Base-by-base conservation (phyloP, 2,797 vertebrate genomes). In the Smutsia temminckii region DNA sequence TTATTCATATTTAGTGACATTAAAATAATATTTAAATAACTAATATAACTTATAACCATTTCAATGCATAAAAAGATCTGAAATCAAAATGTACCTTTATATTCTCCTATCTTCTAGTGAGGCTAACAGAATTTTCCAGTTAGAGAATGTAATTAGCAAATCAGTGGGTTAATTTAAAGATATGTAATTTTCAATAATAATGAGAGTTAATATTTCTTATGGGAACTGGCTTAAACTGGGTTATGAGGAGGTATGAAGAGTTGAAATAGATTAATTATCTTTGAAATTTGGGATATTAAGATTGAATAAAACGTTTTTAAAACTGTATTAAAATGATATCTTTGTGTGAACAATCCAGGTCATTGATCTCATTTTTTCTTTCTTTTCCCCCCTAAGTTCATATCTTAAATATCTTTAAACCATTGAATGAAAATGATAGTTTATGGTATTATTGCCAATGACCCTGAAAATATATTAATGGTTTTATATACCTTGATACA, bases 231-330 rank as follows among this genome's bases (percentile, higher is more conserved):
- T 95, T 97, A 94, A 97, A 85, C 64, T 96, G 55, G 64, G 40
- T 95, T 68, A 69, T 77, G 16, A 10, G 37, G 69, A 96, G 25
- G 27, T 69, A 92, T 91, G 61, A 97, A 87, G 91, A 97, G 59
- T 92, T 97, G 87, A 98, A 98, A 97, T 90, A 77, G 61, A 97
- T 97, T 98, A 97, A 98, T 97, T 97, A 95, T 96, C 75, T 97
- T 97, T 97, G 77, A 96, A 78, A 93, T 97, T 97, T 97, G 29
- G 94, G 91, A 95, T 94, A 92, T 68, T 92, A 85, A 98, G 95
- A 97, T 95, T 95, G 95, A 98, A 97, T 97, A 98, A 90, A 97
- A 93, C 66, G 66, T 84, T 97, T 97, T 97, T 61, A 94, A 95
- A 95, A 89, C 40, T 87, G 97, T 97, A 96, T 95, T 97, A 97